Base-by-base conservation (phyloP, 2,888 invertebrate genomes). In the Cheilosia pagana region DNA sequence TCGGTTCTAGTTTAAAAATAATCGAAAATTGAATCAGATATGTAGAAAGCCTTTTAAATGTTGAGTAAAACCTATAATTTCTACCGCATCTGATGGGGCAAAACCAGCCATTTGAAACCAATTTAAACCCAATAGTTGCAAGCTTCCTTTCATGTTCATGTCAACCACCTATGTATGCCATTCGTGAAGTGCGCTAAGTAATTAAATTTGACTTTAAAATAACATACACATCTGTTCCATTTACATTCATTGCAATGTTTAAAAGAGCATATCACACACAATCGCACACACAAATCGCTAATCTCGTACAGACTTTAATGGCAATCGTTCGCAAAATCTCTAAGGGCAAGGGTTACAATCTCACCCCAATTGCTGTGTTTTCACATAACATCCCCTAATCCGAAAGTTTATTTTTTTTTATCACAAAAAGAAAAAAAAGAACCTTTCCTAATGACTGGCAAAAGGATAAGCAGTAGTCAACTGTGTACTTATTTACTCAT, bases 181-280 rank as follows among this genome's bases (percentile, higher is more conserved):
- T 35, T 3, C 8, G 12, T 10, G 12, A 35, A 35, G 35, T 35
- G 12, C 3, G 35, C 35, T 1, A 23, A 28, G 16, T 53, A 67
- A 68, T 55, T 68, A 43, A 55, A 68, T 68, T 43, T 43, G 43
- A 19, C 55, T 43, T 55, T 55, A 43, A 68, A 55, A 53, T 55
- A 55, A 68, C 67, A 23, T n/a, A 31, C 43, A 68, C 67, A 68
- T 68, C 53, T 68, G 67, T 67, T 53, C 25, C 23, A 41, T 41
- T 67, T 45, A 28, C 67, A 52, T 19, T 25, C 19, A 67, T 23
- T 35, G 19, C 12, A 19, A 14, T 65, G 52, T 53, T 35, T 12
- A 35, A 35, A 35, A 2, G 35, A 53, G 41, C 41, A 41, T 25
- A 25, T 41, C 39, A 25, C 16, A 67, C 53, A 67, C 25, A 53